phyloP scores from a whole-genome alignment of 2,797 vertebrate genomes.

The Clarias platycephalus region DNA sequence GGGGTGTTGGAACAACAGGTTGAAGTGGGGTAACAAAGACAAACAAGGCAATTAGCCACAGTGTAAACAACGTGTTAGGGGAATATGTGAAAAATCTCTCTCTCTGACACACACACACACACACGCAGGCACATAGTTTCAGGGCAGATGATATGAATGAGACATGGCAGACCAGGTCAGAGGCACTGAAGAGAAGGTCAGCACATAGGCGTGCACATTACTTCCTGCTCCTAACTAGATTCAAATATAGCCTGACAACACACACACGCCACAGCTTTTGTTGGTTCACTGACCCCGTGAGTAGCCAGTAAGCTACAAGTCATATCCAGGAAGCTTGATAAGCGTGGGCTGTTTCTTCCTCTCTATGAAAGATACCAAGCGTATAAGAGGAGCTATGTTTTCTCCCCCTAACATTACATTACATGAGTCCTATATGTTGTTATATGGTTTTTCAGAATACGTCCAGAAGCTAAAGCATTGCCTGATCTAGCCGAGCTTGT shows the following conservation, averaged over 20 bases:
- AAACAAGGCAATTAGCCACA: slow-evolving; percentile 38
- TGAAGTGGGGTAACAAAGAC: slow-evolving; percentile 5
- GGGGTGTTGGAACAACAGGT: slow-evolving; percentile 24
- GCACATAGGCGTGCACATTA: slow-evolving; percentile 22
- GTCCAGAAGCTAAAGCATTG: background rate
- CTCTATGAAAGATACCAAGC: background rate
- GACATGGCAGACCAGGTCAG: slow-evolving; percentile 5
- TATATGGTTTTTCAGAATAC: background rate
- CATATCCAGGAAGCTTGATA: slow-evolving; percentile 27
- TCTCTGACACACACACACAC: background rate
- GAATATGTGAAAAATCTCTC: background rate
- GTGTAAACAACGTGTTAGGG: slow-evolving; percentile 24
- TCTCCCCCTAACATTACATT: background rate
- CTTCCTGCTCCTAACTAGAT: slow-evolving; percentile 34
- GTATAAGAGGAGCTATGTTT: background rate
- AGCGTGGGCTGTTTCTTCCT: background rate
- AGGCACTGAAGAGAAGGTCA: slow-evolving; percentile 31
- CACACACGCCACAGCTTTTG: slow-evolving; percentile 23
- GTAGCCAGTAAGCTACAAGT: slow-evolving; percentile 44
- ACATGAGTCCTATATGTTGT: background rate
- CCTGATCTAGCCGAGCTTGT: background rate
- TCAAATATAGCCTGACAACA: slow-evolving; percentile 49
- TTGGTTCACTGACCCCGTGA: slow-evolving; percentile 22
- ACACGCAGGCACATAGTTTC: slow-evolving; percentile 12
- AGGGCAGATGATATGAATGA: slow-evolving; percentile 17